phyloP scores from a whole-genome alignment of 2,888 invertebrate species.

The Pachydiplax longipennis region DNA sequence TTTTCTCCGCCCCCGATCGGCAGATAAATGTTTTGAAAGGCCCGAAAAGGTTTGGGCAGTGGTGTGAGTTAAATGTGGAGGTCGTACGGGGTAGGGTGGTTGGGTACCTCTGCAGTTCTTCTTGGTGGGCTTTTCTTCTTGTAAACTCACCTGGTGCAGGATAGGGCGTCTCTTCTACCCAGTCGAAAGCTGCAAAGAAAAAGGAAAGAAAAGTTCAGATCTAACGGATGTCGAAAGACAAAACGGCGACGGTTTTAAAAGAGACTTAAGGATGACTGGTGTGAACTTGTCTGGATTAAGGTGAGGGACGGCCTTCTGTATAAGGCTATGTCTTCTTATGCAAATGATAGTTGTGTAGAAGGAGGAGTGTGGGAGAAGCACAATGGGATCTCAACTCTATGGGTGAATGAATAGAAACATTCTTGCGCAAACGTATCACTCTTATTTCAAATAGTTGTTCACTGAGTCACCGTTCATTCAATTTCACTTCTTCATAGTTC shows the following conservation, averaged over 20 bases:
- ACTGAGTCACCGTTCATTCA: too few species aligned
- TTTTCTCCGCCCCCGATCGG: background rate
- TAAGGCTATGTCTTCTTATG: too few species aligned
- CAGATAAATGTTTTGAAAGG: background rate
- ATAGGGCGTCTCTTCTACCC: slow-evolving; percentile 51
- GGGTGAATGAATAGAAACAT: too few species aligned
- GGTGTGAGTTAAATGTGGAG: background rate
- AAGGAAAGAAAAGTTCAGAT: background rate
- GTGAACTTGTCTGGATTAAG: too few species aligned
- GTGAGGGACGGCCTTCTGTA: too few species aligned
- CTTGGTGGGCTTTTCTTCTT: background rate
- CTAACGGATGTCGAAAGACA: background rate
- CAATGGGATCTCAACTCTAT: too few species aligned
- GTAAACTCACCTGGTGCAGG: background rate
- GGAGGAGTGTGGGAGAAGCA: too few species aligned
- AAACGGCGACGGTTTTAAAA: background rate
- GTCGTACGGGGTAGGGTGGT: background rate
- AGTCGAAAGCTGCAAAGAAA: slow-evolving; percentile 52
- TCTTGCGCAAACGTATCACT: too few species aligned
- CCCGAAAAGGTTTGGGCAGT: background rate
- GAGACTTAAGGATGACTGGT: too few species aligned
- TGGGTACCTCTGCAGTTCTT: background rate
- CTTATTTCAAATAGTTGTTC: too few species aligned
- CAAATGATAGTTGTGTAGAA: too few species aligned
- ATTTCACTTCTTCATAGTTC: too few species aligned